phyloP scores from a whole-genome alignment of 2,113 vertebrate species.

The Tringa solitaria region DNA sequence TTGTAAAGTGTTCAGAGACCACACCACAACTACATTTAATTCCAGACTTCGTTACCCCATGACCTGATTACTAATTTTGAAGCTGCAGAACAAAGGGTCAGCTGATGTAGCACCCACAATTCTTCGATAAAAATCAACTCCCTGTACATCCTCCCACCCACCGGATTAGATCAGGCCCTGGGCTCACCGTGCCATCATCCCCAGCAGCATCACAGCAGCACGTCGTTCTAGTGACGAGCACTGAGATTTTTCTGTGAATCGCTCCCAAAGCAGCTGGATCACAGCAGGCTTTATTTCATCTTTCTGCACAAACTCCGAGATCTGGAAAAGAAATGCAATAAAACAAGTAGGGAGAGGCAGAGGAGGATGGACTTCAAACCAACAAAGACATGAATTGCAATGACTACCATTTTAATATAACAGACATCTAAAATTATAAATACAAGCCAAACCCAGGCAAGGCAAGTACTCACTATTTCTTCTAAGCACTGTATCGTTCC shows the following conservation, averaged over 20 bases:
- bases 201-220: conserved; percentile 87
- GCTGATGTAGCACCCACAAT: not conserved
- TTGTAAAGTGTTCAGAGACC: not conserved
- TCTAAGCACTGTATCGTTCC: conserved; percentile 90
- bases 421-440: not conserved
- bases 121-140: not conserved
- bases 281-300: conserved; percentile 84
- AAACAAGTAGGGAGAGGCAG: not conserved
- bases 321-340: conserved; percentile 67
- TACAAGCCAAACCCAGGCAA: not conserved
- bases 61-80: not conserved
- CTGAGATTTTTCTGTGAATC: conserved; percentile 81
- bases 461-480: conserved; percentile 87
- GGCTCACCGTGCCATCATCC: conserved; percentile 91
- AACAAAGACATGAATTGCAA: not conserved
- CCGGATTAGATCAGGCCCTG: not conserved
- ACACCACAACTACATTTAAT: not conserved
- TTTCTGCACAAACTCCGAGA: conserved; percentile 90
- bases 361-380: not conserved
- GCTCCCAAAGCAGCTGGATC: conserved; percentile 90
- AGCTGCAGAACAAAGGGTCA: not conserved
- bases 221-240: conserved; percentile 77
- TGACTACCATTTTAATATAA: not conserved
- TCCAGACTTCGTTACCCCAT: not conserved
- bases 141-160: not conserved